phyloP scores from a whole-genome alignment of 1,140 invertebrate species.

The Rhagoletis zephyria region DNA sequence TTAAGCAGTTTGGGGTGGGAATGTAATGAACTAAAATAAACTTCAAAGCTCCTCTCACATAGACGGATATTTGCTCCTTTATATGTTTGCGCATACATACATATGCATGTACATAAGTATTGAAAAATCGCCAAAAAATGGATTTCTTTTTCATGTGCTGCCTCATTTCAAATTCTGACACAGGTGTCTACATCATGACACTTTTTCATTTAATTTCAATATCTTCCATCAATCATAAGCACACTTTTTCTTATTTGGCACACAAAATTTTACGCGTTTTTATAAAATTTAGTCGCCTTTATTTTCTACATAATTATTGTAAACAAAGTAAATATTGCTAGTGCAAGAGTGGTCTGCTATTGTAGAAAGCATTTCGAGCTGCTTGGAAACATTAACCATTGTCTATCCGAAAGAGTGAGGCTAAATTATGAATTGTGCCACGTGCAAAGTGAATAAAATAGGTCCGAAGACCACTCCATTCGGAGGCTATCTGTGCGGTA shows the following conservation, averaged over 20 bases:
- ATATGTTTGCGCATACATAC: too few species aligned
- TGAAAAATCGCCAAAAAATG: too few species aligned
- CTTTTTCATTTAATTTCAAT: conserved; percentile 20
- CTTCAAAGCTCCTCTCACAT: too few species aligned
- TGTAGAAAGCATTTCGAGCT: not conserved
- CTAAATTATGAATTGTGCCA: conserved; percentile 55
- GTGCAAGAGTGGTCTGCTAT: not conserved
- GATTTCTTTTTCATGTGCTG: too few species aligned
- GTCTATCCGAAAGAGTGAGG: conserved; percentile 10
- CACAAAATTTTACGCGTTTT: conserved; percentile 51
- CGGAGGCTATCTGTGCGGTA: conserved; percentile 52
- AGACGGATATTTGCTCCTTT: too few species aligned
- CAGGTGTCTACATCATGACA: not conserved
- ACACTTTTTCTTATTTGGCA: conserved; percentile 39
- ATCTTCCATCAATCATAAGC: not conserved
- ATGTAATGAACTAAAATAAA: too few species aligned
- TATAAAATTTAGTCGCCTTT: conserved; percentile 46
- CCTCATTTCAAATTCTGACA: too few species aligned
- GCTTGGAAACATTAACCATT: not conserved
- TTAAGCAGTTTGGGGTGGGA: too few species aligned
- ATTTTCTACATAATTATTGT: conserved; percentile 39
- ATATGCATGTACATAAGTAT: too few species aligned
- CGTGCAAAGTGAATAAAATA: conserved; percentile 54
- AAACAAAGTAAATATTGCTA: conserved; percentile 13
- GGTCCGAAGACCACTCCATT: conserved; percentile 50